A percentile compares a stretch with the other conserved stretches of the same genome.
Evolutionary conservation across 2,113 vertebrate genomes (phyloP).

Genomic region (Balaeniceps rex): DNA sequence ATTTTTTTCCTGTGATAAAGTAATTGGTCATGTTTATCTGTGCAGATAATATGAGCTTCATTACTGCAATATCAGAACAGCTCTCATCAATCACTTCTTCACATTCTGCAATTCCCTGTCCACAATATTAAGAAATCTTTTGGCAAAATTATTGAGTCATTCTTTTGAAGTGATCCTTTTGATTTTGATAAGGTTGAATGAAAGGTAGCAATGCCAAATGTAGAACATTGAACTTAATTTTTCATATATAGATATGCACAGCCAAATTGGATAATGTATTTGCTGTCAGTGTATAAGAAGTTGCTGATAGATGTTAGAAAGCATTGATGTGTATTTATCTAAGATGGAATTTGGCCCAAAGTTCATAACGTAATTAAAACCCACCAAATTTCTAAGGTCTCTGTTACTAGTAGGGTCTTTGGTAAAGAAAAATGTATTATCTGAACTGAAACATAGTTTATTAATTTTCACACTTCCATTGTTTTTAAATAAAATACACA

Average conservation of each 20-base stretch:
- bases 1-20: not conserved
- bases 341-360: not conserved
- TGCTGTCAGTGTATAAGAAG: not conserved
- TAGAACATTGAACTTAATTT: not conserved
- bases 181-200: not conserved
- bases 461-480: not conserved
- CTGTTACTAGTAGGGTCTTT: not conserved
- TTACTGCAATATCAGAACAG: not conserved
- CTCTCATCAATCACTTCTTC: not conserved
- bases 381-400: not conserved
- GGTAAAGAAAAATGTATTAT: not conserved
- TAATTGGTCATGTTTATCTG: not conserved
- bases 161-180: not conserved
- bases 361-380: not conserved
- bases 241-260: not conserved
- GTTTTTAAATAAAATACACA: not conserved
- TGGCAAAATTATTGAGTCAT: not conserved
- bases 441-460: not conserved
- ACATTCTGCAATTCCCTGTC: not conserved
- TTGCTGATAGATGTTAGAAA: not conserved
- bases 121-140: not conserved
- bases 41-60: not conserved
- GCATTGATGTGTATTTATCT: not conserved
- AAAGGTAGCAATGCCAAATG: not conserved
- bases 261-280: not conserved